Evolutionary conservation across 2,888 invertebrate genomes (phyloP).

Genomic region (Spodoptera picta): DNA sequence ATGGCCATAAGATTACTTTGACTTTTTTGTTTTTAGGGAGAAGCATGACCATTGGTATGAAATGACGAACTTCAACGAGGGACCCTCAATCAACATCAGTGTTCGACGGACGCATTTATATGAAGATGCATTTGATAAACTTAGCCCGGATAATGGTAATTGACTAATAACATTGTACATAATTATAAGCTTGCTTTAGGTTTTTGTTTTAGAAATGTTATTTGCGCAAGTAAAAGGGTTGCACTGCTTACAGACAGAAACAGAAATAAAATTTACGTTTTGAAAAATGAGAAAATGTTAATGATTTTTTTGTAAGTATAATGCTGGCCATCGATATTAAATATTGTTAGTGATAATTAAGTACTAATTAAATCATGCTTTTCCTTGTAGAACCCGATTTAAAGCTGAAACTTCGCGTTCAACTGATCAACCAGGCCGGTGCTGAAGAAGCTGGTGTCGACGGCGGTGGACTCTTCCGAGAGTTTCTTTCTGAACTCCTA

Average conservation of each 20-base stretch:
- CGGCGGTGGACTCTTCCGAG: constrained; percentile 98
- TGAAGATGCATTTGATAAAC: constrained; percentile 98
- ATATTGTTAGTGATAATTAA: too few species aligned
- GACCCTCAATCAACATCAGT: constrained; percentile 92
- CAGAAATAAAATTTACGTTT: too few species aligned
- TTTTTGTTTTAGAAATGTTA: too few species aligned
- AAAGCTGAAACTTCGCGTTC: constrained; percentile 95
- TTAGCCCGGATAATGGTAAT: constrained; percentile 96
- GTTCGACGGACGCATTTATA: constrained; percentile 97
- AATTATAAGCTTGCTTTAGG: too few species aligned
- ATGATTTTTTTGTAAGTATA: too few species aligned
- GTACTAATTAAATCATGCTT: not conserved
- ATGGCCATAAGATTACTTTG: not conserved
- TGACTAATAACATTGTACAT: not conserved
- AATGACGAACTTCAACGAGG: constrained; percentile 92
- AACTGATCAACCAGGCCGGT: constrained; percentile 96
- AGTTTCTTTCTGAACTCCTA: constrained; percentile 97
- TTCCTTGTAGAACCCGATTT: constrained; percentile 93
- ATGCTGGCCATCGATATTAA: too few species aligned
- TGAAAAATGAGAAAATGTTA: too few species aligned
- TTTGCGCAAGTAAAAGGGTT: too few species aligned
- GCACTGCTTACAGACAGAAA: too few species aligned
- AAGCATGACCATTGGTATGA: constrained; percentile 93
- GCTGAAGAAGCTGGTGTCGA: constrained; percentile 98
- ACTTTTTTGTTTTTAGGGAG: constrained; percentile 79